phyloP scores from a whole-genome alignment of 2,888 invertebrate species.

The Acanthacorydalis orientalis region DNA sequence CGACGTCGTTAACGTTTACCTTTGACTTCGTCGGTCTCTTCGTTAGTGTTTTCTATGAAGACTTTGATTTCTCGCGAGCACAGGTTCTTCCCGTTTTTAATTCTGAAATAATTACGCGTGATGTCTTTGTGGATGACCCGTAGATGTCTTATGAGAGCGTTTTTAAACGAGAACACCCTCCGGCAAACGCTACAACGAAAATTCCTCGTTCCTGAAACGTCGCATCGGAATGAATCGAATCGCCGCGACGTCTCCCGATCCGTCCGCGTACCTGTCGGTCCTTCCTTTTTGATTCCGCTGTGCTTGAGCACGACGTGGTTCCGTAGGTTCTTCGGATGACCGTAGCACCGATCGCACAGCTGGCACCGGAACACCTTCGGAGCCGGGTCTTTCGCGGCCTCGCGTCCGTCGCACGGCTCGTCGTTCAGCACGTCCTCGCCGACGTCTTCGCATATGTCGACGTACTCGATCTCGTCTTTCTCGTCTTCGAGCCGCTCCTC shows the following conservation, averaged over 20 bases:
- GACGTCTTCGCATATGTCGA: neutral
- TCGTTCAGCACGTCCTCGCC: neutral
- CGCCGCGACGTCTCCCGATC: too few species aligned
- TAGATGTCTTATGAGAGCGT: conserved; percentile 5
- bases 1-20: neutral
- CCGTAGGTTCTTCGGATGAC: conserved; percentile 1
- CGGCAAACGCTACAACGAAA: conserved; percentile 3
- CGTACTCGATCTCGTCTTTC: neutral
- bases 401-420: neutral
- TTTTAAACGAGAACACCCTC: conserved; percentile 1
- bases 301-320: neutral
- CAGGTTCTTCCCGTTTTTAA: conserved; percentile 1
- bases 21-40: neutral
- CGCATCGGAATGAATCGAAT: too few species aligned
- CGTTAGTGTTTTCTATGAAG: conserved; percentile 2
- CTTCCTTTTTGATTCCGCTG: neutral
- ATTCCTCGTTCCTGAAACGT: neutral
- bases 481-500: neutral
- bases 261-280: neutral
- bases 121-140: conserved; percentile 3
- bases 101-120: neutral
- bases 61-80: neutral
- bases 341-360: neutral
- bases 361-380: neutral
- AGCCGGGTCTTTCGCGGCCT: neutral